Percentiles rank a stretch among this genome's conserved stretches.
These are phyloP conservation scores for Ambastaia sidthimunki DNA, from an alignment of 2,797 vertebrate species.

Conservation along the genomic window DNA sequence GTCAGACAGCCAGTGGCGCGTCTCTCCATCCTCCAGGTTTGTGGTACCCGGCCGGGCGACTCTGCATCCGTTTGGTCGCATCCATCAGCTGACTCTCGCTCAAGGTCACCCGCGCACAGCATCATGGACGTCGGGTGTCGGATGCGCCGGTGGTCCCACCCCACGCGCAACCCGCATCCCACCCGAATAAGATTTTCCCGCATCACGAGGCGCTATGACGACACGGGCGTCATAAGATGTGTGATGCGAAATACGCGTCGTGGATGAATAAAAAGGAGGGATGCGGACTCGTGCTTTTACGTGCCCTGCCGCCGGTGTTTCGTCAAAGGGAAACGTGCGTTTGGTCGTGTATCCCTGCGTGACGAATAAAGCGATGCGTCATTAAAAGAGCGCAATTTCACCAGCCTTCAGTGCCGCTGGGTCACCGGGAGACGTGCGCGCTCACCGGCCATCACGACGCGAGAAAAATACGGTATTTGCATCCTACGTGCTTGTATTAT, in stretches of 20 bases:
- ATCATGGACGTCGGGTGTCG: slow-evolving; percentile 64
- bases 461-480: slow-evolving; percentile 34
- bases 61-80: slow-evolving; percentile 67
- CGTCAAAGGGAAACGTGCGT: slow-evolving; percentile 65
- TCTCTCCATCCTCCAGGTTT: neutral
- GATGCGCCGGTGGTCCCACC: slow-evolving; percentile 54
- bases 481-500: neutral
- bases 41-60: slow-evolving; percentile 29
- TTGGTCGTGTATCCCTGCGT: slow-evolving; percentile 55
- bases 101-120: slow-evolving; percentile 74
- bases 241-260: slow-evolving; percentile 55
- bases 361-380: neutral
- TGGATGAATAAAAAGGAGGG: slow-evolving; percentile 27
- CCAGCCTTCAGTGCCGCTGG: slow-evolving; percentile 21
- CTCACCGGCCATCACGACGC: slow-evolving; percentile 57
- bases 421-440: slow-evolving; percentile 13
- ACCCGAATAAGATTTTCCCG: slow-evolving; percentile 21
- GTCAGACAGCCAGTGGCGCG: neutral
- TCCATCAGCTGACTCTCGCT: slow-evolving; percentile 60
- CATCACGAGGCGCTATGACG: slow-evolving; percentile 41
- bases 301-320: slow-evolving; percentile 31
- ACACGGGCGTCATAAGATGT: slow-evolving; percentile 54
- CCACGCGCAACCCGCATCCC: neutral
- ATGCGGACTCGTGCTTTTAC: slow-evolving; percentile 35
- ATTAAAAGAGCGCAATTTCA: neutral